phyloP scores from a whole-genome alignment of 2,113 vertebrate species.

The Rhinolophus sinicus region DNA sequence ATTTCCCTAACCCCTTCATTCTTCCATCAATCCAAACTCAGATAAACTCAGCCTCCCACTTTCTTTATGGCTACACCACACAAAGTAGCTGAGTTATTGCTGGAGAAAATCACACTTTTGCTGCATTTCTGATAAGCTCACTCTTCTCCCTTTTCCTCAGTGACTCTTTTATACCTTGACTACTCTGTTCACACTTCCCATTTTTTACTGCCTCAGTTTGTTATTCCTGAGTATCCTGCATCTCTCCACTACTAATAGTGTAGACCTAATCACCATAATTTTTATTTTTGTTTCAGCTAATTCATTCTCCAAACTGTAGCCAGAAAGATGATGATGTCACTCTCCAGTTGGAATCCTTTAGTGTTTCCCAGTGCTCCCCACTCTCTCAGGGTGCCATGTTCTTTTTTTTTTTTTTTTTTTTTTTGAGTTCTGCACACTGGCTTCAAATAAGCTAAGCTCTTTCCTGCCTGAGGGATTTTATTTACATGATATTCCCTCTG shows the following conservation, averaged over 20 bases:
- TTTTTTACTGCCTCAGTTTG: neutral
- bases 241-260: neutral
- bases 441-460: neutral
- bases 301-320: neutral
- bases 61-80: too few relatives aligned
- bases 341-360: neutral
- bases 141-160: neutral
- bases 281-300: neutral
- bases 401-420: too few relatives aligned
- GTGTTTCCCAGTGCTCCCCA: neutral
- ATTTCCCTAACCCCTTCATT: neutral
- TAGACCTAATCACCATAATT: neutral
- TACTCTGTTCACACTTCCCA: neutral
- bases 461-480: neutral
- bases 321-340: neutral
- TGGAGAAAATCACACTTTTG: neutral
- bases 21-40: neutral
- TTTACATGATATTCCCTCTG: neutral
- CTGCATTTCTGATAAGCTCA: neutral
- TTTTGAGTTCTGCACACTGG: neutral
- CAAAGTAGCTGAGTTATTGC: neutral
- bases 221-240: neutral
- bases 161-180: neutral
- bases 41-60: neutral
- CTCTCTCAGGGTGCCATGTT: rapidly evolving